Evolutionary conservation across 2,113 vertebrate species (phyloP), one percentile per base, ranked within the genome.

Genomic region (Ameiurus melas): DNA sequence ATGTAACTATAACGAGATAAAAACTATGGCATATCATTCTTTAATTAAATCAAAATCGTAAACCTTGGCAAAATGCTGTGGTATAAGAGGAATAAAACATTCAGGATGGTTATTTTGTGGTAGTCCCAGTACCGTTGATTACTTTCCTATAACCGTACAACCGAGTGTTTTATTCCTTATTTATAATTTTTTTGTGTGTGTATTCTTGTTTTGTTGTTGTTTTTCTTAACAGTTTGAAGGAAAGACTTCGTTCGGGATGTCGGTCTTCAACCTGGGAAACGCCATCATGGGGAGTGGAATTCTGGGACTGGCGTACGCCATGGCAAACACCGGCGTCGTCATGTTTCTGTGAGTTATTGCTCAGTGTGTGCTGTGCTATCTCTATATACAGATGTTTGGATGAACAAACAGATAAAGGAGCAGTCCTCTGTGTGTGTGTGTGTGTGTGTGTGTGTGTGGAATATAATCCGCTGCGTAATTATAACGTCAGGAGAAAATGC

Each of bases 221-320:
- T 86, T 83, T 85, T 87, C 13, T 66, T 78, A 5, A 8, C 92
- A 99, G 98, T 99, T 99, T 20, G 98, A 99, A 93, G 98, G 98
- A 90, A 99, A 99, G 93, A 99, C 98, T 0, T 99, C 98, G 0
- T 98, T 99, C 0, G 98, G 98, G 87, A 99, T 99, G 98, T 99
- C 98, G 0, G 96, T 99, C 90, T 99, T 99, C 95, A 99, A 99
- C 93, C 94, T 99, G 92, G 98, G 98, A 91, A 99, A 99, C 0
- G 98, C 98, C 87, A 99, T 99, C 94, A 99, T 99, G 98, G 98
- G 98, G 90, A 99, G 98, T 0, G 98, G 98, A 85, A 99, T 99
- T 93, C 96, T 99, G 71, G 98, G 98, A 70, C 94, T 99, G 83
- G 97, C 98, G 0, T 99, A 98, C 0, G 98, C 98, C 91, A 99